Evolutionary conservation across 1,140 invertebrate species (phyloP), one percentile per base, ranked within the genome.

Genomic region (Cherax destructor): DNA sequence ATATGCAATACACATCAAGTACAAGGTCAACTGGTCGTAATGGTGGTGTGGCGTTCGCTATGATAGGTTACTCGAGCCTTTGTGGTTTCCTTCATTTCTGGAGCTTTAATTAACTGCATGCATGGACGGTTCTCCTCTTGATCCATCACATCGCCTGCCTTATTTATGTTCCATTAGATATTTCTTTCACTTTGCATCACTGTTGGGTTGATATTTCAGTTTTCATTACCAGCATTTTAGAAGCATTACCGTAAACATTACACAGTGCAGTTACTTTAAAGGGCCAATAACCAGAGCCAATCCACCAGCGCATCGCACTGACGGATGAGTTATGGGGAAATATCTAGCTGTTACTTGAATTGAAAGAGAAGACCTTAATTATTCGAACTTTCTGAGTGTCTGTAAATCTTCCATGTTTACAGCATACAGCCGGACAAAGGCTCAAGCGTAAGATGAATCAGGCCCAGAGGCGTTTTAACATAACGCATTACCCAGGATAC

Each of bases 21-120:
- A 49, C 83, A 85, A 85, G 83, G 83, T 85, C 61, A 85, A 52
- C 41, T 69, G 41, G 83, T 49, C 18, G 24, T 69, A 72, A 72
- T 69, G 83, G n/a, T 74, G 61, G 69, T 16, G 83, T 85, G 83
- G 83, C 59, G 83, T 85, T 24, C 69, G 21, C 61, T 74, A 30
- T 72, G 83, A 85, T 49, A 61, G 83, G 21, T 69, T 72, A 49
- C 61, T 72, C 65, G 41, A 30, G 11, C 47, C 83, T 72, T 85
- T 85, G 83, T 50, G 83, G 83, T 85, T 85, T 85, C 30, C 83
- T 85, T 85, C 83, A 49, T 85, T 74, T 85, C 69, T n/a, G n/a
- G 69, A 49, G 59, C 61, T 69, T 30, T 85, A 85, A 85, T 85
- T 74, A 72, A 50, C 69, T 85, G 83, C 69, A 50, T 85, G 61